Conservation (phyloP, 2,797 vertebrate species). For the Synaphobranchus kaupii region DNA sequence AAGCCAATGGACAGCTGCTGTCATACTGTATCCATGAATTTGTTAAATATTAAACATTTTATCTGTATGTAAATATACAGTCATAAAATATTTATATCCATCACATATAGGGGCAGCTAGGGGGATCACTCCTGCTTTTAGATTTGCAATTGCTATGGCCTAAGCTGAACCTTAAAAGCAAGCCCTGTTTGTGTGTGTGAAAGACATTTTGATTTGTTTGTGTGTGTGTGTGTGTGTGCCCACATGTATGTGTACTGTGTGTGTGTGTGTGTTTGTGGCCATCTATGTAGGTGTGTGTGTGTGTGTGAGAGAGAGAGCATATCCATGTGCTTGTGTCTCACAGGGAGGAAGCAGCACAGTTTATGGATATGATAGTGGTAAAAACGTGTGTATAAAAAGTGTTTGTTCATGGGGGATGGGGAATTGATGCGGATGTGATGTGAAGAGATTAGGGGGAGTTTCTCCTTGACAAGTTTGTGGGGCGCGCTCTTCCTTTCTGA, state of each 20-base stretch:
- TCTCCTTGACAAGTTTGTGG: neutral
- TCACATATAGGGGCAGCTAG: neutral
- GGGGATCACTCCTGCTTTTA: neutral
- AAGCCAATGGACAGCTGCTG: neutral
- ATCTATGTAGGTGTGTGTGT: neutral
- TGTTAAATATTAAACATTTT: neutral
- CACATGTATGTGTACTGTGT: neutral
- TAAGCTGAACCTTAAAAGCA: neutral
- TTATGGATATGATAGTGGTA: neutral
- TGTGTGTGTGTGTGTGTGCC: slow-evolving; percentile 4
- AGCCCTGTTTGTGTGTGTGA: neutral
- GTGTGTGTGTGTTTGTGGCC: neutral
- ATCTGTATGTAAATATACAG: neutral
- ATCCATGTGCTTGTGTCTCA: neutral
- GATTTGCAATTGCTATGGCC: neutral
- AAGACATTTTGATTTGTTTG: neutral
- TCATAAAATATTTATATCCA: neutral
- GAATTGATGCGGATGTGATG: neutral
- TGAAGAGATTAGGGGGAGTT: neutral
- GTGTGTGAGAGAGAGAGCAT: neutral
- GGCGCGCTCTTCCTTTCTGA: neutral
- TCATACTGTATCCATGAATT: neutral
- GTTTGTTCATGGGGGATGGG: neutral
- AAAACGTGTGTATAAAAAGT: neutral
- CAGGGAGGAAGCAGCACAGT: neutral